Percentiles rank a stretch among this genome's conserved stretches.
phyloP scores from a whole-genome alignment of 2,888 invertebrate genomes.

The Melinaea marsaeus region DNA sequence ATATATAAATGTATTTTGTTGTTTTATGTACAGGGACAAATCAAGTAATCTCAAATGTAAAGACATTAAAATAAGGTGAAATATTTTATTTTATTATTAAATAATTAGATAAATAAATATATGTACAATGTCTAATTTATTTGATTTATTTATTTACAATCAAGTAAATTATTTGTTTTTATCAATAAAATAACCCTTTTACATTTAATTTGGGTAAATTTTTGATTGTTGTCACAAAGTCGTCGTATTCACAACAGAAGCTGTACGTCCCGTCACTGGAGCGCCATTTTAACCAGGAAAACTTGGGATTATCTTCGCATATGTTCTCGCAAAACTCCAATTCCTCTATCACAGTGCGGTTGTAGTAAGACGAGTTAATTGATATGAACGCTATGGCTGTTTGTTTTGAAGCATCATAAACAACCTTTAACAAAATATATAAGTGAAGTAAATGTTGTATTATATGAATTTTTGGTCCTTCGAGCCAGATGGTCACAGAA shows the following conservation, averaged over 20 bases:
- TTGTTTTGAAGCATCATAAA: constrained; percentile 48
- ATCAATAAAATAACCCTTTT: constrained; percentile 18
- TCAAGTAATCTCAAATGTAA: constrained; percentile 35
- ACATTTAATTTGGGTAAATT: constrained; percentile 22
- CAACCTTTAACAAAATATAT: constrained; percentile 44
- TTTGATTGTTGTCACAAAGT: constrained; percentile 41
- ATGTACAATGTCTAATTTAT: constrained; percentile 20
- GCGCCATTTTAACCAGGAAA: constrained; percentile 60
- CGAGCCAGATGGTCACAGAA: too few species aligned
- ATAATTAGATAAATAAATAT: constrained; percentile 27
- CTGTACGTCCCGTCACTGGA: constrained; percentile 58
- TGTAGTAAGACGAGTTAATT: constrained; percentile 62
- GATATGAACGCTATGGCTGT: constrained; percentile 55
- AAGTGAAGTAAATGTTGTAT: too few species aligned
- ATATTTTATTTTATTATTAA: constrained; percentile 27
- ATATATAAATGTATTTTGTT: neutral
- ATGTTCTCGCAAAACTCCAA: constrained; percentile 56
- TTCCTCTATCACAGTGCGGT: constrained; percentile 35
- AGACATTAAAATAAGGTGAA: constrained; percentile 30
- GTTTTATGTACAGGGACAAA: constrained; percentile 24
- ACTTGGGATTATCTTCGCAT: constrained; percentile 46
- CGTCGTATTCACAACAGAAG: constrained; percentile 60
- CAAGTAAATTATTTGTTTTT: constrained; percentile 1
- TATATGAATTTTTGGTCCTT: too few species aligned
- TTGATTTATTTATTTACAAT: constrained; percentile 1